Conservation (phyloP, 1,140 invertebrate genomes). For the Diorhabda carinulata region DNA sequence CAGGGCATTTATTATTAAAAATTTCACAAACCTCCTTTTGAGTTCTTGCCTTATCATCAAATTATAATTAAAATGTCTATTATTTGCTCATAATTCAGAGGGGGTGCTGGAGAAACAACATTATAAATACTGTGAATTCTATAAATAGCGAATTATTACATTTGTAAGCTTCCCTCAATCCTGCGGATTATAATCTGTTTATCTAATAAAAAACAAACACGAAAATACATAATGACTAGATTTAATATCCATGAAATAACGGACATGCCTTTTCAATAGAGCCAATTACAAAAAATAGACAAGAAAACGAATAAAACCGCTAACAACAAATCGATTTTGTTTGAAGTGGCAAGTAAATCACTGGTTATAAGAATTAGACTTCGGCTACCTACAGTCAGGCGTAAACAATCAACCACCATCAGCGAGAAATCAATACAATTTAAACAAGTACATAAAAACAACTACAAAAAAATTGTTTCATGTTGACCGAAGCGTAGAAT, state of each 20-base stretch:
- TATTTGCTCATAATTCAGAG: no score
- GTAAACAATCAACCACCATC: neutral
- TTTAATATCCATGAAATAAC: neutral
- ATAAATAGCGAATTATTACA: no score
- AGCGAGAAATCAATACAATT: neutral
- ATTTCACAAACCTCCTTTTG: no score
- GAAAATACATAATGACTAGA: neutral
- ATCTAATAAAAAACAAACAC: no score
- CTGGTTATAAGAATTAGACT: neutral
- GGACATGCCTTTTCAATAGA: neutral
- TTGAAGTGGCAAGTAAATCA: slow-evolving; percentile 2
- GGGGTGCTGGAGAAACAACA: no score
- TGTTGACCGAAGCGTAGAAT: neutral
- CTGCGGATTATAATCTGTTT: no score
- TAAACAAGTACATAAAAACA: neutral
- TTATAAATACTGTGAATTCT: no score
- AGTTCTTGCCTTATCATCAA: no score
- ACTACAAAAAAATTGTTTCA: neutral
- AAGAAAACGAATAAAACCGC: neutral
- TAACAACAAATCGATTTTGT: slow-evolving; percentile 2
- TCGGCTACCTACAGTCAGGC: slow-evolving; percentile 1
- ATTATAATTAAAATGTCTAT: no score
- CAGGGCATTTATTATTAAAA: no score
- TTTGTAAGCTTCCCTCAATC: no score
- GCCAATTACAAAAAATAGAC: neutral